These are phyloP conservation scores for Drepana arcuata DNA, from an alignment of 1,140 invertebrate genomes.

Conservation along the genomic window DNA sequence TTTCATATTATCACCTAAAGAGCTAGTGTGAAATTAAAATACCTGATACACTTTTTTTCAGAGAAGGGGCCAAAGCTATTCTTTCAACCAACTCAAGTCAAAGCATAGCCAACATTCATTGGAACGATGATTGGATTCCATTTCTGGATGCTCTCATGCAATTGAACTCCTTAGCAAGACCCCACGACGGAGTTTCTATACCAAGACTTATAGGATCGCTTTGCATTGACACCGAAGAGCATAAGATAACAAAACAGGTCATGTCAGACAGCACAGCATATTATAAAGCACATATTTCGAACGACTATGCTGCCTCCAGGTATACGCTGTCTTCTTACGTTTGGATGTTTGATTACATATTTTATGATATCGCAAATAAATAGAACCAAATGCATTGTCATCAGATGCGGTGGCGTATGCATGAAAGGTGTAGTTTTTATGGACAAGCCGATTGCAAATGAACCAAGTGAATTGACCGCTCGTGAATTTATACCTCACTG, in stretches of 20 bases:
- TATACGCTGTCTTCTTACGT: no score
- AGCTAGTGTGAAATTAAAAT: no score
- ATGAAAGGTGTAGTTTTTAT: constrained; percentile 12
- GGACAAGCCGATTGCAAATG: constrained; percentile 10
- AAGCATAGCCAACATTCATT: constrained; percentile 10
- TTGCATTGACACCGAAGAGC: constrained; percentile 10
- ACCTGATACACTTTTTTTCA: constrained; percentile 10
- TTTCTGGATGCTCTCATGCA: constrained; percentile 23
- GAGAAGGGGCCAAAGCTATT: constrained; percentile 14
- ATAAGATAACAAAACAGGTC: background rate
- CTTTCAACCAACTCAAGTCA: constrained; percentile 6
- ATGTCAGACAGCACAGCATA: constrained; percentile 1
- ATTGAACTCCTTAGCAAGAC: constrained; percentile 10
- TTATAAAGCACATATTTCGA: background rate
- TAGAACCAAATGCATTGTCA: background rate
- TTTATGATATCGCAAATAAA: constrained; percentile 3
- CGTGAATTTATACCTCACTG: constrained; percentile 17
- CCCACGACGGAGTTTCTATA: constrained; percentile 11
- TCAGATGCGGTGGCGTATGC: constrained; percentile 21
- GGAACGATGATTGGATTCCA: constrained; percentile 16
- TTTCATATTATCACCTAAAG: no score
- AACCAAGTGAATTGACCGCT: constrained; percentile 10
- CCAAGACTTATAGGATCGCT: constrained; percentile 19
- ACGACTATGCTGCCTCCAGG: no score
- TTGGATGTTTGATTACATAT: no score